Percentiles rank a stretch among this genome's conserved stretches.
These are phyloP conservation scores for Odontomyia ornata DNA, from an alignment of 2,888 invertebrate genomes.

Conservation along the genomic window DNA sequence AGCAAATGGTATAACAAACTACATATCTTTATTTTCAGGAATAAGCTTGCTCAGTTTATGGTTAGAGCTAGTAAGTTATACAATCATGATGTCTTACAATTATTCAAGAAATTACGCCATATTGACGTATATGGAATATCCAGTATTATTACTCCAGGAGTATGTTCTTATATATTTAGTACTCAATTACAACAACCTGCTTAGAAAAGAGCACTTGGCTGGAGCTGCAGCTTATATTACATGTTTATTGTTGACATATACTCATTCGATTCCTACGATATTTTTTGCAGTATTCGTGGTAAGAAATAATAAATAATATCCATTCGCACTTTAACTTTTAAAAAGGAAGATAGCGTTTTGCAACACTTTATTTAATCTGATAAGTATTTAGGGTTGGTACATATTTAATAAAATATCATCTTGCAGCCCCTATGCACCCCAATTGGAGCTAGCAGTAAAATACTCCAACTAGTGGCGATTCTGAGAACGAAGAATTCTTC, in stretches of 20 bases:
- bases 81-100: constrained; percentile 83
- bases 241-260: constrained; percentile 64
- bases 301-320: constrained; percentile 55
- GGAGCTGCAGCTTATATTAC: constrained; percentile 63
- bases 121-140: constrained; percentile 85
- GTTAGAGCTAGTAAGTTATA: constrained; percentile 72
- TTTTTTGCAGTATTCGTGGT: constrained; percentile 62
- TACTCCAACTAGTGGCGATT: constrained; percentile 80
- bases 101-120: constrained; percentile 76
- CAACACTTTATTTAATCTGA: too few relatives aligned
- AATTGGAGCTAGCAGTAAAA: constrained; percentile 83
- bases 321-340: too few relatives aligned
- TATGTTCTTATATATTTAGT: constrained; percentile 77
- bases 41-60: constrained; percentile 61
- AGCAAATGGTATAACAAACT: too few relatives aligned
- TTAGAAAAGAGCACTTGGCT: constrained; percentile 64
- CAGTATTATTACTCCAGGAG: constrained; percentile 80
- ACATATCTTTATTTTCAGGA: too few relatives aligned
- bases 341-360: too few relatives aligned
- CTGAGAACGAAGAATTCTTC: constrained; percentile 75
- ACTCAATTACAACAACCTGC: constrained; percentile 71
- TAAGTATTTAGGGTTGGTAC: background rate
- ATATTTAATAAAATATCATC: background rate
- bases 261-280: constrained; percentile 58
- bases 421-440: constrained; percentile 67